Evolutionary conservation across 1,140 invertebrate species (phyloP).

Genomic region (Euwallacea similis): DNA sequence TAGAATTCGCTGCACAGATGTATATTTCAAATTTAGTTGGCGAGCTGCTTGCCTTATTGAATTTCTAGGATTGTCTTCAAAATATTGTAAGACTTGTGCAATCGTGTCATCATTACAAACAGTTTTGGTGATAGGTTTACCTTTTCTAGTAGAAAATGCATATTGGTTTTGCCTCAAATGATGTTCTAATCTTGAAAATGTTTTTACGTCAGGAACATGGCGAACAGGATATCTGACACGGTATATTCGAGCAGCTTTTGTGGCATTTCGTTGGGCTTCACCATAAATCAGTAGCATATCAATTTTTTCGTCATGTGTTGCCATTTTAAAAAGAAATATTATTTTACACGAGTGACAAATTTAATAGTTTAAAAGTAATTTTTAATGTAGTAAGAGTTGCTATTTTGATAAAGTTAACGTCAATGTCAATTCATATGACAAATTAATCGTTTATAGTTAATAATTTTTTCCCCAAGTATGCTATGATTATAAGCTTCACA

Average conservation of each 20-base stretch:
- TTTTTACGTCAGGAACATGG: constrained; percentile 2
- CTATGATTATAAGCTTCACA: constrained; percentile 17
- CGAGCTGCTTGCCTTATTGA: not conserved
- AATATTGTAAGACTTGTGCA: constrained; percentile 12
- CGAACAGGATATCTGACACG: constrained; percentile 11
- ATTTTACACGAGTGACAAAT: not conserved
- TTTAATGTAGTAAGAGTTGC: too few relatives aligned
- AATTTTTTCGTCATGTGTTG: not conserved
- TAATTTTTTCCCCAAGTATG: not conserved
- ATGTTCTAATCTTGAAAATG: constrained; percentile 13
- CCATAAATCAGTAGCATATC: constrained; percentile 11
- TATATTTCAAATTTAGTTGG: constrained; percentile 7
- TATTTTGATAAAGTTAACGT: not conserved
- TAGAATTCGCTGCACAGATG: constrained; percentile 5
- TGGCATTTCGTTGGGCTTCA: not conserved
- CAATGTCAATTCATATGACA: not conserved
- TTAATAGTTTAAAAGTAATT: not conserved
- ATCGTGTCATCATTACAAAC: not conserved
- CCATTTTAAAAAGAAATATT: constrained; percentile 8
- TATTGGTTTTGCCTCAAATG: constrained; percentile 9
- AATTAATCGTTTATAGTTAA: not conserved
- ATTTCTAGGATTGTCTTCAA: constrained; percentile 15
- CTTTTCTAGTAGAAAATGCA: constrained; percentile 17
- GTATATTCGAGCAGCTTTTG: not conserved
- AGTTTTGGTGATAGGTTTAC: not conserved